A percentile compares a stretch with the other conserved stretches of the same genome.
Evolutionary conservation across 1,140 invertebrate genomes (phyloP).

Genomic region (Drosophila teissieri): DNA sequence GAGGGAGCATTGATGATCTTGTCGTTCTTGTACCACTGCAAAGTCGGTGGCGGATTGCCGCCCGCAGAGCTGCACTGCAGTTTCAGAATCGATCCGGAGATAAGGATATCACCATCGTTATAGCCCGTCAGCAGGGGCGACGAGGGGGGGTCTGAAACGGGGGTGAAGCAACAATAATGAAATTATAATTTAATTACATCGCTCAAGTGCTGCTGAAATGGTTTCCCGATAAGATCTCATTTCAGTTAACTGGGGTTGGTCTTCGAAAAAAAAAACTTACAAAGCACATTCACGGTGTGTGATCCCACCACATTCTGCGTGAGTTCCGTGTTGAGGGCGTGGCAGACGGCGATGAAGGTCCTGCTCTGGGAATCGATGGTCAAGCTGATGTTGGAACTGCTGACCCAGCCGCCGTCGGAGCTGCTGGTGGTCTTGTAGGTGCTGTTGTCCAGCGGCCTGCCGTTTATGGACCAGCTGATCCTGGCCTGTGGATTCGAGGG

Average conservation of each 20-base stretch:
- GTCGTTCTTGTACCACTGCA: constrained; percentile 95
- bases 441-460: constrained; percentile 88
- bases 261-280: constrained; percentile 90
- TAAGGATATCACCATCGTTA: constrained; percentile 90
- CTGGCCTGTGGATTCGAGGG: constrained; percentile 96
- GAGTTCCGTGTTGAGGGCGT: constrained; percentile 92
- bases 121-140: constrained; percentile 94
- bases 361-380: constrained; percentile 90
- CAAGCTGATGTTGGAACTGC: constrained; percentile 93
- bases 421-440: constrained; percentile 88
- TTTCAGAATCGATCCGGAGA: constrained; percentile 93
- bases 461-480: constrained; percentile 94
- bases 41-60: constrained; percentile 95
- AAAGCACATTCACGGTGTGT: constrained; percentile 95
- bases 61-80: constrained; percentile 95
- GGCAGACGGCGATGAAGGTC: constrained; percentile 93
- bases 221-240: background rate
- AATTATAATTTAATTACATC: background rate
- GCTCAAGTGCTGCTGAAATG: background rate
- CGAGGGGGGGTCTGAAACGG: constrained; percentile 92
- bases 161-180: background rate
- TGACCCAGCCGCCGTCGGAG: constrained; percentile 94
- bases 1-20: constrained; percentile 89
- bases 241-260: background rate
- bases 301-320: constrained; percentile 94